Base-by-base conservation (phyloP, 2,888 invertebrate genomes). In the Drosophila algonquin region DNA sequence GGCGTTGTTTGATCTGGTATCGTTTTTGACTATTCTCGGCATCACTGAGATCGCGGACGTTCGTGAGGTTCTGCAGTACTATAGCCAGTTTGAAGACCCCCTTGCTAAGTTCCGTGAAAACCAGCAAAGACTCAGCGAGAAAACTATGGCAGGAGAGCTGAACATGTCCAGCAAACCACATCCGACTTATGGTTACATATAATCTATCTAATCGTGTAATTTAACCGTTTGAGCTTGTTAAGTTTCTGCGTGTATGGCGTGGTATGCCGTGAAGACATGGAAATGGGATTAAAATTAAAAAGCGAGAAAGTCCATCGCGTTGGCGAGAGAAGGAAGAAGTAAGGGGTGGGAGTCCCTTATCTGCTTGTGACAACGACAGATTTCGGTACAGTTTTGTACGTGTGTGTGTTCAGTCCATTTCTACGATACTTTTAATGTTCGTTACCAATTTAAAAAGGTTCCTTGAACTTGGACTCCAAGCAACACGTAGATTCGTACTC, bases 21-120 rank as follows among this genome's bases (percentile, higher is more conserved):
- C 97, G 80, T 96, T 99, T 91, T 93, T 99, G 21, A 96, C 96
- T 93, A 98, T 98, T 21, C 95, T 99, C 90, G 96, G 96, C 30
- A 94, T 95, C 79, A 96, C 96, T 67, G 96, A 97, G 76, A 96
- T 99, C 10, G 95, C 96, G 21, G 99, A 99, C 93, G 98, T 99
- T 0, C 94, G 99, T 64, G 97, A 97, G 60, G 99, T 99, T 47
- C 93, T 99, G 54, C 95, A 94, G 61, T 97, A 98, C 93, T 99
- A 99, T 93, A 95, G 95, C 79, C 96, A 97, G 91, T 99, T 97
- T 92, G 96, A 97, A 18, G 96, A 99, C 93, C 99, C 99, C 5
- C 94, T 99, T 58, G 95, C 95, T 65, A 96, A 96, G 78, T 99
- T 99, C 93, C 95, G 97, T 81, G 97, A 97, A 91, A 98, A 98